phyloP scores from a whole-genome alignment of 2,888 invertebrate species.

The Epistrophella euchroma region DNA sequence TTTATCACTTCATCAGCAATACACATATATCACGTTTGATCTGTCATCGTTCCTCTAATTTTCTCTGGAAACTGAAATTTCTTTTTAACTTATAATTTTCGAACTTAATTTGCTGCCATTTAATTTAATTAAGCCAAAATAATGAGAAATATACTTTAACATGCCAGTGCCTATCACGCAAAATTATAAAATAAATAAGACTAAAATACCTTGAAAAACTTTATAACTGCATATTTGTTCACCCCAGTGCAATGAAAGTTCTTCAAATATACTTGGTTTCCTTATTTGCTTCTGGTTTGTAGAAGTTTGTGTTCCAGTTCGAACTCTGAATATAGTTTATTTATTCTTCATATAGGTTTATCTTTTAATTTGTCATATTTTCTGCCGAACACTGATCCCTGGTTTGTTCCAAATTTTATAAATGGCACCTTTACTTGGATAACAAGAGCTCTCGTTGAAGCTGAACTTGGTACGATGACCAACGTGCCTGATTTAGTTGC shows the following conservation, averaged over 20 bases:
- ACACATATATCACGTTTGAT: too few species aligned
- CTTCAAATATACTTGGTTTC: neutral
- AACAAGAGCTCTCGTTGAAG: neutral
- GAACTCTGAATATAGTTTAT: neutral
- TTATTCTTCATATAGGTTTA: neutral
- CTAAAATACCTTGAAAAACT: neutral
- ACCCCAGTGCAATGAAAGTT: neutral
- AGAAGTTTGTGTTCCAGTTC: neutral
- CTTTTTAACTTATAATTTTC: neutral
- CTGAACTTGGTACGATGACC: neutral
- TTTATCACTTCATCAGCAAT: too few species aligned
- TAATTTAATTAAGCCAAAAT: neutral
- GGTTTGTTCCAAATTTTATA: constrained; percentile 7
- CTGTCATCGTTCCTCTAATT: too few species aligned
- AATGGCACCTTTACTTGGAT: neutral
- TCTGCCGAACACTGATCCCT: constrained; percentile 6
- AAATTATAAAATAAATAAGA: neutral
- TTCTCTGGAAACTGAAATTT: too few species aligned
- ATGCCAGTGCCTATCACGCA: neutral
- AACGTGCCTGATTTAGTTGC: neutral
- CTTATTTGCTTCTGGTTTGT: constrained; percentile 7
- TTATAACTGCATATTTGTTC: neutral
- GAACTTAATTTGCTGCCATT: neutral
- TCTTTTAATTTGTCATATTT: constrained; percentile 6
- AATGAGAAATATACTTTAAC: neutral